phyloP scores from a whole-genome alignment of 2,797 vertebrate genomes.

The Coregonus ussuriensis region DNA sequence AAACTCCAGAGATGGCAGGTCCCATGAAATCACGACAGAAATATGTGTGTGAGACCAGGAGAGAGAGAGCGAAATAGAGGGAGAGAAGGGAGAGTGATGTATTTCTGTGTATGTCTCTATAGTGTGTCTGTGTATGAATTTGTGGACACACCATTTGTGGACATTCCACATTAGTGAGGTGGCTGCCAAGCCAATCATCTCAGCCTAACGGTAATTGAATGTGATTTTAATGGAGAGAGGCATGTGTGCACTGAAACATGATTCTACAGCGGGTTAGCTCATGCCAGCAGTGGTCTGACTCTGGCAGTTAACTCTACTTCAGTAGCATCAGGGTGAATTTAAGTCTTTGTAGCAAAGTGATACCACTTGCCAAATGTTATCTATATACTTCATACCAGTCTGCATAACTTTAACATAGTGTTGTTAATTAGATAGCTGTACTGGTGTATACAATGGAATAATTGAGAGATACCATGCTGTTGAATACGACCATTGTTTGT shows the following conservation, averaged over 20 bases:
- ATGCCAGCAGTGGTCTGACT: slow-evolving; percentile 42
- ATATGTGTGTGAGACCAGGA: slow-evolving; percentile 26
- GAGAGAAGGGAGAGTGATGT: background rate
- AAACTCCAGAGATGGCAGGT: slow-evolving; percentile 37
- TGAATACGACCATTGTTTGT: background rate
- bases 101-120: slow-evolving; percentile 43
- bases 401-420: background rate
- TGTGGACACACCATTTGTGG: slow-evolving; percentile 55
- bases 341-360: background rate
- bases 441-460: background rate
- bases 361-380: background rate
- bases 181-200: slow-evolving; percentile 53
- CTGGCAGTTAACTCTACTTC: background rate
- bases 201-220: slow-evolving; percentile 70
- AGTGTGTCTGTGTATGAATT: slow-evolving; percentile 38
- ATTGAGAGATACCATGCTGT: background rate
- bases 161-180: slow-evolving; percentile 62
- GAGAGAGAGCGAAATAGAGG: background rate
- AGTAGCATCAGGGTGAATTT: background rate
- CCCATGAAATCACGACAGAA: slow-evolving; percentile 53
- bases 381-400: background rate
- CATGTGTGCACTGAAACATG: slow-evolving; percentile 64
- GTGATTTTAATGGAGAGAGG: slow-evolving; percentile 71
- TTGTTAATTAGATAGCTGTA: background rate
- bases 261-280: slow-evolving; percentile 49